Base-by-base conservation (phyloP, 2,888 invertebrate species). In the Ophioninae sp. region DNA sequence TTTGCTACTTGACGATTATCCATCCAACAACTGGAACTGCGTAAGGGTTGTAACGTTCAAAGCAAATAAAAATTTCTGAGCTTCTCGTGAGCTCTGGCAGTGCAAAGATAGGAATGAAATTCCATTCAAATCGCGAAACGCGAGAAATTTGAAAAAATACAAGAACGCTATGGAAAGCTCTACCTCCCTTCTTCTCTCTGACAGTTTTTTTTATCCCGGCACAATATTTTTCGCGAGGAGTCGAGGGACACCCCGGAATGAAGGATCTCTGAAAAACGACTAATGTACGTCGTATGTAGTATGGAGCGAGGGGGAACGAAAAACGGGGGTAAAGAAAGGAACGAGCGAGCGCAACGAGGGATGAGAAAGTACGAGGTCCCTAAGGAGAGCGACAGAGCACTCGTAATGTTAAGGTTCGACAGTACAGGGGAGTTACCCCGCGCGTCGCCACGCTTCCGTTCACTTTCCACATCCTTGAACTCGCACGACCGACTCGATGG, bases 401-500 rank as follows among this genome's bases (percentile, higher is more conserved):
- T 89, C 86, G 80, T 87, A 86, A 87, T 86, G 85, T 88, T 86
- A 87, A 86, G 88, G 86, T 89, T 89, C 88, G 88, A 87, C 87
- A 88, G 86, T 77, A 84, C 77, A 85, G 85, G 78, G 58, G 72
- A 30, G 71, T 72, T 13, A 59, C 22, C 20, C 73, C 64, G 58
- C 58, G 58, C 44, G 30, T 65, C 58, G 30, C 44, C 81, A 86
- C 81, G 85, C 86, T 86, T 80, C 83, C 80, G 86, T 86, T 84
- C 85, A 87, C 87, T 88, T 89, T 89, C 87, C 87, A 86, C 89
- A 88, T 88, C 88, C 89, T 88, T 86, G 87, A 88, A 82, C 75
- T 37, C 72, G 67, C 67, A 78, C 81, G 85, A 85, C 59, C 69
- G 59, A 65, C 39, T 61, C 64, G 20, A 71, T 59, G 68, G 51